phyloP scores from a whole-genome alignment of 35 echinoderm and acorn worm species.

The Hemicentrotus pulcherrimus region DNA sequence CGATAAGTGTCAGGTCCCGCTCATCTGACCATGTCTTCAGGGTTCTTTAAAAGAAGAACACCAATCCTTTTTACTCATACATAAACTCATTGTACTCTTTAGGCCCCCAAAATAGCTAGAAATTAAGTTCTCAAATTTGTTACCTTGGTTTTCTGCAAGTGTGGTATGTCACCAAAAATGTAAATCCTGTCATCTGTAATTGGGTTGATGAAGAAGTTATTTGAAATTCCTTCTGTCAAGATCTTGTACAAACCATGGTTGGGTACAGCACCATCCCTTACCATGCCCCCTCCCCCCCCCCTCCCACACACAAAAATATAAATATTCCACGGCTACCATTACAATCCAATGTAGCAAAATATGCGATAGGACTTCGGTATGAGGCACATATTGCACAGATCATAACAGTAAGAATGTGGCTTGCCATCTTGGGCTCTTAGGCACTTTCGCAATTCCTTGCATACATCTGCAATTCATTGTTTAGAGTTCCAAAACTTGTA shows the following conservation, averaged over 20 bases:
- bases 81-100: too few species aligned
- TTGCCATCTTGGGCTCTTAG: neutral
- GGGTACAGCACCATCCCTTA: neutral
- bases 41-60: too few species aligned
- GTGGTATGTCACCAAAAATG: slow-evolving; percentile 66
- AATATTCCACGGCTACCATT: neutral
- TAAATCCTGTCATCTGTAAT: slow-evolving; percentile 11
- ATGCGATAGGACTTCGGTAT: neutral
- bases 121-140: too few species aligned
- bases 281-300: too few species aligned
- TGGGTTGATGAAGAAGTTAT: neutral
- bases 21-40: too few species aligned
- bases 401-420: slow-evolving; percentile 1
- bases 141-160: slow-evolving; percentile 61
- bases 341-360: slow-evolving; percentile 22
- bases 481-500: too few species aligned
- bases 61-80: too few species aligned
- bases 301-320: neutral
- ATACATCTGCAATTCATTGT: too few species aligned
- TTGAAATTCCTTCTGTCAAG: neutral
- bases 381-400: neutral
- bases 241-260: neutral
- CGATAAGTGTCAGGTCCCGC: too few species aligned
- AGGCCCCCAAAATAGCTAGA: too few species aligned
- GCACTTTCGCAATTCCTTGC: too few species aligned